Conservation (phyloP, 2,113 vertebrate genomes). For the Ochotona princeps region DNA sequence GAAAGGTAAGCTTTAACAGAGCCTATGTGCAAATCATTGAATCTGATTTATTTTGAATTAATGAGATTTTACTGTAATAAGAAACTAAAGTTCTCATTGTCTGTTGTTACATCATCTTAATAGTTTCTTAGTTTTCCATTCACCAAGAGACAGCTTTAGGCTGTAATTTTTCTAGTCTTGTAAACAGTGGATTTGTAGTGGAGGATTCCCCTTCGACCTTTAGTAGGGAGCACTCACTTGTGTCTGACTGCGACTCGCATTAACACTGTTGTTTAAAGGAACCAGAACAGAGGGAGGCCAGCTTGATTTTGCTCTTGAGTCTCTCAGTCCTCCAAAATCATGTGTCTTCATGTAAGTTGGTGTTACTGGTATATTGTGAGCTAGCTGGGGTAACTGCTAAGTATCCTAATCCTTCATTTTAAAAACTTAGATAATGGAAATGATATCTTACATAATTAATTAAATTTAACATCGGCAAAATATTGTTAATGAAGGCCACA, state of each 20-base stretch:
- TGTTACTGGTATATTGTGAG: not conserved
- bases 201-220: not conserved
- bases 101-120: not conserved
- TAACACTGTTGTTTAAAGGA: not conserved
- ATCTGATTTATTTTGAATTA: constrained; percentile 33
- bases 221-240: not conserved
- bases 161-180: not conserved
- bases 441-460: not conserved
- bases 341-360: not conserved
- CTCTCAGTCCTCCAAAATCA: not conserved
- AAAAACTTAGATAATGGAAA: not conserved
- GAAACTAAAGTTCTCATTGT: constrained; percentile 24
- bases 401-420: not conserved
- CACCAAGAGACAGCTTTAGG: not conserved
- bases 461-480: not conserved
- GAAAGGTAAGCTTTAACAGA: constrained; percentile 49
- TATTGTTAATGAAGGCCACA: not conserved
- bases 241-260: not conserved
- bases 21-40: not conserved
- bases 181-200: not conserved
- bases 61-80: constrained; percentile 13
- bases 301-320: not conserved
- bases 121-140: constrained; percentile 35
- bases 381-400: not conserved
- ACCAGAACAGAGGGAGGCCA: not conserved